Conservation (phyloP, 2,797 vertebrate species). For the Petrocephalus sullivani region DNA sequence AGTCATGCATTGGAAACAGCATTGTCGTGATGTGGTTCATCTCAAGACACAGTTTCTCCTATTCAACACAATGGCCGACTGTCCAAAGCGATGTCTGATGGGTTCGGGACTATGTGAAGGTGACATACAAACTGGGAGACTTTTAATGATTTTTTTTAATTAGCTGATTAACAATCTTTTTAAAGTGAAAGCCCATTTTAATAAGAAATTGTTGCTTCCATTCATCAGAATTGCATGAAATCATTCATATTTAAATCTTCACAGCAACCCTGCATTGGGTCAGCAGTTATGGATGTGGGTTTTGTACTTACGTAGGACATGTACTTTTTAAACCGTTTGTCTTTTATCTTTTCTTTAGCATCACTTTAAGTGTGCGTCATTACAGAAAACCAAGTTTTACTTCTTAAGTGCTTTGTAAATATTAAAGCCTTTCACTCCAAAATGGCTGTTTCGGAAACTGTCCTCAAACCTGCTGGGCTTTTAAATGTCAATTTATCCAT, state of each 20-base stretch:
- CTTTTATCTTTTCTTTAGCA: background rate
- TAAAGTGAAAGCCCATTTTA: background rate
- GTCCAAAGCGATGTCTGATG: background rate
- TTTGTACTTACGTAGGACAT: background rate
- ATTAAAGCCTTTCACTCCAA: background rate
- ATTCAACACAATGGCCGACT: background rate
- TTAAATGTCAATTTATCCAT: background rate
- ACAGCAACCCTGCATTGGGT: background rate
- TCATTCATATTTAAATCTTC: background rate
- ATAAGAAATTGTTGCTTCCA: background rate
- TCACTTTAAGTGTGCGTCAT: background rate
- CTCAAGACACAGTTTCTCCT: background rate
- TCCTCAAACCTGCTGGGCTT: background rate
- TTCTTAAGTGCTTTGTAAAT: background rate
- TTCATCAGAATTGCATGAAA: background rate
- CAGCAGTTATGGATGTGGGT: background rate
- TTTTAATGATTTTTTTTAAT: background rate
- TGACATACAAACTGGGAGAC: background rate
- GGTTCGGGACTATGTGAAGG: background rate
- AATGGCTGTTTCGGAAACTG: background rate
- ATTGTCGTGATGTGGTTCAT: background rate
- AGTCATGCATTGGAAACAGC: background rate
- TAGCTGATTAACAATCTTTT: background rate
- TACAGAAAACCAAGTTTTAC: background rate
- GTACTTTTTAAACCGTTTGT: background rate